Evolutionary conservation across 2,113 vertebrate species (phyloP).

Genomic region (Aegithalos caudatus): DNA sequence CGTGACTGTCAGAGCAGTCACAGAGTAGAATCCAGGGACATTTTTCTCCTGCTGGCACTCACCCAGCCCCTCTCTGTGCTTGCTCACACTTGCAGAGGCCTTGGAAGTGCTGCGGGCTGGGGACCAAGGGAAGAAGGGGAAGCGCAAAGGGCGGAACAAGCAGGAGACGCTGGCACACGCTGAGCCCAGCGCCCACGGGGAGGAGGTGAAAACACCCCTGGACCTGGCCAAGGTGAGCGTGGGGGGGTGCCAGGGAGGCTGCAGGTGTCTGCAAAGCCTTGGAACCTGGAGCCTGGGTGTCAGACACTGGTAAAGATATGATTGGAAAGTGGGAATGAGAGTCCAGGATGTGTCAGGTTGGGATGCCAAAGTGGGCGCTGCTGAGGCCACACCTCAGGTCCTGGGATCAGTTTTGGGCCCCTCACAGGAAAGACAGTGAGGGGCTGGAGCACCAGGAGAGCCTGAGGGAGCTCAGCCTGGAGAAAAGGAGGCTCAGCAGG

Average conservation of each 20-base stretch:
- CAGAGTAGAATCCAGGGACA: background rate
- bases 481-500: background rate
- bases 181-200: slow-evolving; percentile 68
- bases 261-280: no score
- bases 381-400: background rate
- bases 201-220: slow-evolving; percentile 90
- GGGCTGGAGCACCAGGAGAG: background rate
- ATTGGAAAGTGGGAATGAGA: background rate
- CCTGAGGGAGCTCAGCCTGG: background rate
- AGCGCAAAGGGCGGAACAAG: slow-evolving; percentile 92
- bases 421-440: background rate
- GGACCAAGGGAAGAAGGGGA: slow-evolving; percentile 84
- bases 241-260: accelerated
- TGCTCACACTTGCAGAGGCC: slow-evolving; percentile 41
- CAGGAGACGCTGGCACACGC: slow-evolving; percentile 72
- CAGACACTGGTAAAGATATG: no score
- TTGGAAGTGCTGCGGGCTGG: slow-evolving; percentile 68
- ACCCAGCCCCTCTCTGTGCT: background rate
- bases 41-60: background rate
- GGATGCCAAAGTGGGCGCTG: no score
- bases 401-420: background rate
- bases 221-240: slow-evolving; percentile 89
- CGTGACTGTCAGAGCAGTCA: accelerated
- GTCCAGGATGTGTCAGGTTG: accelerated
- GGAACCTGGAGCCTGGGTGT: accelerated